Evolutionary conservation across 2,113 vertebrate species (phyloP).

Genomic region (Sula dactylatra): DNA sequence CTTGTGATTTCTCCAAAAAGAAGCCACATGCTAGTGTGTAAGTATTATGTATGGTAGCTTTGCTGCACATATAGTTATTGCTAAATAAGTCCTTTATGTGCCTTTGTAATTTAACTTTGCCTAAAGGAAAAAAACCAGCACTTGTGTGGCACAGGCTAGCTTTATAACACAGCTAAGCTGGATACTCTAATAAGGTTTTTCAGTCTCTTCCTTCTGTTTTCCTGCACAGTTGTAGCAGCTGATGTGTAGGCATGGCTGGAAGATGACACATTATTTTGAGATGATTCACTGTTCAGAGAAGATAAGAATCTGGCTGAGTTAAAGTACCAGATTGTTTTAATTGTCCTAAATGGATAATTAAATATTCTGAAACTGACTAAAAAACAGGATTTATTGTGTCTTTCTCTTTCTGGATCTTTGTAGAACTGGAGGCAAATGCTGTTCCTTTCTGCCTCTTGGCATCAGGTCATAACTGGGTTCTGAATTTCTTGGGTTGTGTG

Average conservation of each 20-base stretch:
- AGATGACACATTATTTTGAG: slow-evolving; percentile 32
- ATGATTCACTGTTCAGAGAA: slow-evolving; percentile 55
- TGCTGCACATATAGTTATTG: not conserved
- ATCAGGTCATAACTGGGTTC: not conserved
- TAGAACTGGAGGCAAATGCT: not conserved
- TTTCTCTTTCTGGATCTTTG: not conserved
- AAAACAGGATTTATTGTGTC: not conserved
- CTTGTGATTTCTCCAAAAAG: slow-evolving; percentile 98
- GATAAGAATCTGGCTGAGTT: slow-evolving; percentile 13
- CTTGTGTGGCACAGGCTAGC: not conserved
- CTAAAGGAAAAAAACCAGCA: not conserved
- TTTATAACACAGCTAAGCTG: not conserved
- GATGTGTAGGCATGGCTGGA: slow-evolving; percentile 65
- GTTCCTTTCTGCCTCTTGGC: not conserved
- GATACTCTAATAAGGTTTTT: not conserved
- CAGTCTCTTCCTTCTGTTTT: slow-evolving; percentile 24
- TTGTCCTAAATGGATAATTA: slow-evolving; percentile 45
- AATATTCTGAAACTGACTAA: not conserved
- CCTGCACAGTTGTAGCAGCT: slow-evolving; percentile 38
- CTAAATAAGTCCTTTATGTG: not conserved
- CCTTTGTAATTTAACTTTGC: not conserved
- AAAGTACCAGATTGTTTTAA: slow-evolving; percentile 44
- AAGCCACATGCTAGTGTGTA: slow-evolving; percentile 98
- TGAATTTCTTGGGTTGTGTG: not conserved
- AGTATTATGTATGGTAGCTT: slow-evolving; percentile 42